Evolutionary conservation across 2,888 invertebrate genomes (phyloP), one percentile per base, ranked within the genome.

Genomic region (Nomada goodeniana): DNA sequence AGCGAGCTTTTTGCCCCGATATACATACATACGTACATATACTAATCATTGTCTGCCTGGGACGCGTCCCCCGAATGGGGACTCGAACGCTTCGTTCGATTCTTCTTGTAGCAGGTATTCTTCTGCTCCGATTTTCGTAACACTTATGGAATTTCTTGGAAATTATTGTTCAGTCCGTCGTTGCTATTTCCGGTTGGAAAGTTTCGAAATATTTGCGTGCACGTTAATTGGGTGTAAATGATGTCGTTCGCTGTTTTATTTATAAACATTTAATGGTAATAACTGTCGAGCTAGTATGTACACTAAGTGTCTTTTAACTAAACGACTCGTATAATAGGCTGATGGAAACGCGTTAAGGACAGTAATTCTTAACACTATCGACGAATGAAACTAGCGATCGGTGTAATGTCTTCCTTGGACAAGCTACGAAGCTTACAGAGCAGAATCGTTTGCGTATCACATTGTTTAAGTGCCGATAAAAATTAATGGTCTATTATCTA

Each of bases 401-500:
- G 11, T 36, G 7, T 55, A 57, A 61, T 69, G 50, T 29, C 44
- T 36, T 23, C 57, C 36, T 61, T 52, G 57, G 29, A 23, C 57
- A 36, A 44, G 42, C 42, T 23, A 63, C 23, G 64, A 44, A 20
- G 20, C 18, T 42, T 18, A n/a, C 29, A 20, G 11, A 59, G 59
- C 26, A 57, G 74, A 61, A 78, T 78, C 76, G 67, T 75, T 55
- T 18, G 42, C 23, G 80, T 74, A 80, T 72, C 67, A 36, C 29
- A 64, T 75, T 77, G 79, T 82, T 82, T 59, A 63, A 83, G 76
- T 57, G 78, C 55, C 76, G 87, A 87, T 87, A 87, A 85, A 87
- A 87, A 83, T 83, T 57, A 83, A 83, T 75, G 76, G 69, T 42
- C 76, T 63, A 74, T 87, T 87, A 87, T 87, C 86, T 81, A 69